phyloP scores from a whole-genome alignment of 2,888 invertebrate genomes.

The Philereme vetulata region DNA sequence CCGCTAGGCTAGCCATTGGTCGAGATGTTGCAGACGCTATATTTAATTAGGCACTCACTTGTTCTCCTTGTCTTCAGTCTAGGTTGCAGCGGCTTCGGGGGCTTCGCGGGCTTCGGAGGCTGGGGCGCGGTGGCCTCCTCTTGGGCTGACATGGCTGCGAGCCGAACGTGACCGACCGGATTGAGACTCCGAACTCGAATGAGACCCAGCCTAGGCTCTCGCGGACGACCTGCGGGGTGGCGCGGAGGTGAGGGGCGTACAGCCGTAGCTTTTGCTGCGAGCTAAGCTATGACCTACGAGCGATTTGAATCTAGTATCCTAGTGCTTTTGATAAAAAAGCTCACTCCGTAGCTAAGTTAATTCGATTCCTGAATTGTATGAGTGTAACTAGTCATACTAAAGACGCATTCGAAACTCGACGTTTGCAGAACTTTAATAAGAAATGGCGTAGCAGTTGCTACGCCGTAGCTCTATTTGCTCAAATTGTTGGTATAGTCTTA shows the following conservation, averaged over 20 bases:
- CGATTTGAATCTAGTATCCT: conserved; percentile 6
- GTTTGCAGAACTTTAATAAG: background rate
- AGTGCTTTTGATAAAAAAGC: background rate
- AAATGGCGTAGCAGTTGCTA: background rate
- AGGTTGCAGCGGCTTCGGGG: background rate
- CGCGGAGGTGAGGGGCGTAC: background rate
- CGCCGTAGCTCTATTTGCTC: background rate
- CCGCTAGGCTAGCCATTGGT: background rate
- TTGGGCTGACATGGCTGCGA: background rate
- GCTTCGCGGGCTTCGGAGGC: background rate
- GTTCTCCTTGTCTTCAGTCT: background rate
- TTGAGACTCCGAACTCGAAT: conserved; percentile 3
- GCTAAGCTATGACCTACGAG: conserved; percentile 23
- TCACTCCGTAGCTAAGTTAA: background rate
- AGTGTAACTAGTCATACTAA: too few relatives aligned
- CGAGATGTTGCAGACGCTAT: background rate
- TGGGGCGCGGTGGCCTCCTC: background rate
- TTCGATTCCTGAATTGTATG: background rate
- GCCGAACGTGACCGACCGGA: conserved; percentile 5
- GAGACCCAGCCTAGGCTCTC: conserved; percentile 4
- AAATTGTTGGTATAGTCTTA: background rate
- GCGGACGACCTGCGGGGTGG: conserved; percentile 1
- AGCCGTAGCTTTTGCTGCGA: conserved; percentile 14
- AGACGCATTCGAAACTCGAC: background rate
- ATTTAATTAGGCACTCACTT: background rate